Percentiles rank a stretch among this genome's conserved stretches.
Evolutionary conservation across 2,888 invertebrate species (phyloP).

Genomic region (Ennomos quercinarius): DNA sequence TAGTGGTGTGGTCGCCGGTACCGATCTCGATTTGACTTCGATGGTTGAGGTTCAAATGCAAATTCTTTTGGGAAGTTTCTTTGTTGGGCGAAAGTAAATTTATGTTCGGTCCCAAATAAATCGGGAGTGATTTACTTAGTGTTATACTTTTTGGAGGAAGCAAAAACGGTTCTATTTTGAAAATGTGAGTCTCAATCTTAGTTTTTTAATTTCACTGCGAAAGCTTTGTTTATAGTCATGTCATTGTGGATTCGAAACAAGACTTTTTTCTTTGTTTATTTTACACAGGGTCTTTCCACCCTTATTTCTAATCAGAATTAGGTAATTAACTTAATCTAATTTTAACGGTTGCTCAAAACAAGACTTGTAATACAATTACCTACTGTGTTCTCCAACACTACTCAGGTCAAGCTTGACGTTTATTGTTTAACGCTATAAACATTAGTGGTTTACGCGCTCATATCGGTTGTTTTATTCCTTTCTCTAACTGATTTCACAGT

Average conservation of each 20-base stretch:
- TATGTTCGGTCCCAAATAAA: background rate
- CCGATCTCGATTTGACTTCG: slow-evolving; percentile 26
- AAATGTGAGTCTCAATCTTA: too few species aligned
- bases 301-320: too few species aligned
- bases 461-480: slow-evolving; percentile 45
- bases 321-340: too few species aligned
- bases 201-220: too few species aligned
- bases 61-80: slow-evolving; percentile 4
- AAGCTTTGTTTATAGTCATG: background rate
- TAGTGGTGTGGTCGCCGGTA: slow-evolving; percentile 19
- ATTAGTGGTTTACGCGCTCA: slow-evolving; percentile 40
- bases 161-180: too few species aligned
- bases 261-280: too few species aligned
- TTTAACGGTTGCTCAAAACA: too few species aligned
- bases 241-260: slow-evolving; percentile 1
- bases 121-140: background rate
- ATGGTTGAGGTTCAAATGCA: slow-evolving; percentile 12
- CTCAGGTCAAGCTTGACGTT: slow-evolving; percentile 49
- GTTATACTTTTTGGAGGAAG: too few species aligned
- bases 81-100: slow-evolving; percentile 7
- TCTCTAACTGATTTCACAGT: slow-evolving; percentile 23
- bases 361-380: slow-evolving; percentile 4
- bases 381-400: slow-evolving; percentile 34
- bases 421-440: slow-evolving; percentile 50
- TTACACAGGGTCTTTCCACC: too few species aligned